Evolutionary conservation across 1,140 invertebrate species (phyloP).

Genomic region (Neodiprion virginianus): DNA sequence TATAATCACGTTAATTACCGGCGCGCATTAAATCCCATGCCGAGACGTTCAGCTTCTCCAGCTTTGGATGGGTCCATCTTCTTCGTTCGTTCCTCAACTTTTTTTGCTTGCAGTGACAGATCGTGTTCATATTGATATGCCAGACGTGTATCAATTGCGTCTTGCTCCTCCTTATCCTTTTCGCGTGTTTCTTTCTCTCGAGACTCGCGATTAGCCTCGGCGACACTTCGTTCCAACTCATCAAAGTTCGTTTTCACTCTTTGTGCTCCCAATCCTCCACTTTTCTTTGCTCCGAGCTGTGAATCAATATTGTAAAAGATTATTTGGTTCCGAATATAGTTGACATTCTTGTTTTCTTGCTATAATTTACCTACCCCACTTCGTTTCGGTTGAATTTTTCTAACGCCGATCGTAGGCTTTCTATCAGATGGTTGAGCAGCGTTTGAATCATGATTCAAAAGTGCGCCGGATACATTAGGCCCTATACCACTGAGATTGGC

Average conservation of each 20-base stretch:
- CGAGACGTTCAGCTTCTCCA: constrained; percentile 88
- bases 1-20: constrained; percentile 53
- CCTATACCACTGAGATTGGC: constrained; percentile 36
- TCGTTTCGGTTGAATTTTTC: constrained; percentile 71
- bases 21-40: constrained; percentile 84
- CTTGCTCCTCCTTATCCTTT: constrained; percentile 65
- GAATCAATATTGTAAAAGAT: constrained; percentile 20
- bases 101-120: constrained; percentile 77
- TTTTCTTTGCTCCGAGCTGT: constrained; percentile 84
- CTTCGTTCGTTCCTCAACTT: constrained; percentile 80
- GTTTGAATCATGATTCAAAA: constrained; percentile 46
- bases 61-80: constrained; percentile 86
- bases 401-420: constrained; percentile 76
- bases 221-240: constrained; percentile 92
- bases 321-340: neutral
- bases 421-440: constrained; percentile 55
- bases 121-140: constrained; percentile 81
- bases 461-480: constrained; percentile 44
- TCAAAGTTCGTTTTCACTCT: constrained; percentile 94
- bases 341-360: no score
- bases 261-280: constrained; percentile 90
- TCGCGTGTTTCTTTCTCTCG: constrained; percentile 64
- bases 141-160: constrained; percentile 76
- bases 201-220: constrained; percentile 77
- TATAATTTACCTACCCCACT: constrained; percentile 63